phyloP scores from a whole-genome alignment of 1,140 invertebrate species.

The Cyrtorhinus lividipennis region DNA sequence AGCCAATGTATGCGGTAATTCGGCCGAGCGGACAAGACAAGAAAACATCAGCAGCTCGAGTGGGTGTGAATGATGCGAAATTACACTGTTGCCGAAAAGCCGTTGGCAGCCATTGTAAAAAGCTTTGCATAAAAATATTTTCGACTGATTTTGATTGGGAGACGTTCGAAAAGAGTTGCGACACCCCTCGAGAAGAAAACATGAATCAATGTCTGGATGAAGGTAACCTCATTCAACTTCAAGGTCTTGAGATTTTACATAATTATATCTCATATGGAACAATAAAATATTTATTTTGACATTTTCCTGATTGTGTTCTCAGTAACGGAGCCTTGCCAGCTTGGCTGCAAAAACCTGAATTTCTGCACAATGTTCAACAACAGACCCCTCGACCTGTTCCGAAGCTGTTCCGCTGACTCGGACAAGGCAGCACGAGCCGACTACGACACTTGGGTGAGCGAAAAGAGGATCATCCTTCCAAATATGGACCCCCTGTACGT shows the following conservation, averaged over 20 bases:
- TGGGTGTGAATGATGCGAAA: slow-evolving; percentile 70
- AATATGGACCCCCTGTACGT: slow-evolving; percentile 41
- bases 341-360: slow-evolving; percentile 59
- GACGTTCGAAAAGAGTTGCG: slow-evolving; percentile 60
- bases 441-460: slow-evolving; percentile 40
- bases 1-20: not conserved
- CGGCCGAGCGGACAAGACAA: not conserved
- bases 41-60: not conserved
- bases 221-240: too few species aligned
- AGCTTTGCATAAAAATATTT: slow-evolving; percentile 65
- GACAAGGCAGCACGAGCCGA: slow-evolving; percentile 48
- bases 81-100: slow-evolving; percentile 73
- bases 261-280: too few species aligned
- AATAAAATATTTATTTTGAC: too few species aligned
- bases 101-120: slow-evolving; percentile 46
- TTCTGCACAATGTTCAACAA: slow-evolving; percentile 72
- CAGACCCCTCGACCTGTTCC: slow-evolving; percentile 59
- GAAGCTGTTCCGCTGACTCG: slow-evolving; percentile 45
- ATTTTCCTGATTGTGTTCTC: slow-evolving; percentile 7
- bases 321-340: slow-evolving; percentile 69
- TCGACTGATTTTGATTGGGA: slow-evolving; percentile 58
- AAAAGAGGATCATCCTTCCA: slow-evolving; percentile 41
- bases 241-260: too few species aligned
- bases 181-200: slow-evolving; percentile 45
- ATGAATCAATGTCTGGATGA: slow-evolving; percentile 72